These are phyloP conservation scores for Urophycis tenuis DNA, from an alignment of 2,797 vertebrate genomes.

Conservation along the genomic window DNA sequence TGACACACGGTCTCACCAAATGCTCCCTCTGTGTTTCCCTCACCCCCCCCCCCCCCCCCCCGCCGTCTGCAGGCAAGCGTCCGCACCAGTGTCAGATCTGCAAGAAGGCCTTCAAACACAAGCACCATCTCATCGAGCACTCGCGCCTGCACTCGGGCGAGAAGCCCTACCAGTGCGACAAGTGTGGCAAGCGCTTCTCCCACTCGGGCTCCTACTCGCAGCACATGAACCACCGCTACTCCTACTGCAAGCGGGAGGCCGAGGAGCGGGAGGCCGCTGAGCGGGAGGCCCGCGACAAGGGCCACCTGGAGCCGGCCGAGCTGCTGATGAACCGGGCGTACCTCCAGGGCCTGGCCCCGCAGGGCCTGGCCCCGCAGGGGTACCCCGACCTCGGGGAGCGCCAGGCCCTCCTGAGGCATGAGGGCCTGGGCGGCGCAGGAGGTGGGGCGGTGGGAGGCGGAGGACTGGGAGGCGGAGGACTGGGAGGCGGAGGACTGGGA, in stretches of 20 bases:
- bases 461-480: slow-evolving; percentile 73
- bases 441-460: slow-evolving; percentile 73
- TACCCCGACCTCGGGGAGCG: slow-evolving; percentile 92
- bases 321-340: slow-evolving; percentile 97
- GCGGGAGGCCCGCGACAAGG: slow-evolving; percentile 91
- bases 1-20: not conserved
- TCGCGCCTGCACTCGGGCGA: slow-evolving; percentile 96
- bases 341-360: slow-evolving; percentile 85
- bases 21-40: slow-evolving; percentile 25
- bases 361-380: slow-evolving; percentile 83
- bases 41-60: too few relatives aligned
- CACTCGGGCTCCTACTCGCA: slow-evolving; percentile 98
- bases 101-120: slow-evolving; percentile 99
- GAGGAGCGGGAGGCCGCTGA: slow-evolving; percentile 96
- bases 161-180: slow-evolving; percentile 98
- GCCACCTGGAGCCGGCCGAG: slow-evolving; percentile 92
- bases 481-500: slow-evolving; percentile 72
- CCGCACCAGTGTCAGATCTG: slow-evolving; percentile 99
- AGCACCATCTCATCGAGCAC: slow-evolving; percentile 99
- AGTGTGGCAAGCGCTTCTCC: slow-evolving; percentile 97
- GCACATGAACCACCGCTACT: slow-evolving; percentile 99
- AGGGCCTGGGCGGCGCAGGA: slow-evolving; percentile 71
- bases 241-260: slow-evolving; percentile 97
- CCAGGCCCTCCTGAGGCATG: slow-evolving; percentile 73
- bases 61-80: slow-evolving; percentile 91